Base-by-base conservation (phyloP, 2,113 vertebrate species). In the Silurus glanis region DNA sequence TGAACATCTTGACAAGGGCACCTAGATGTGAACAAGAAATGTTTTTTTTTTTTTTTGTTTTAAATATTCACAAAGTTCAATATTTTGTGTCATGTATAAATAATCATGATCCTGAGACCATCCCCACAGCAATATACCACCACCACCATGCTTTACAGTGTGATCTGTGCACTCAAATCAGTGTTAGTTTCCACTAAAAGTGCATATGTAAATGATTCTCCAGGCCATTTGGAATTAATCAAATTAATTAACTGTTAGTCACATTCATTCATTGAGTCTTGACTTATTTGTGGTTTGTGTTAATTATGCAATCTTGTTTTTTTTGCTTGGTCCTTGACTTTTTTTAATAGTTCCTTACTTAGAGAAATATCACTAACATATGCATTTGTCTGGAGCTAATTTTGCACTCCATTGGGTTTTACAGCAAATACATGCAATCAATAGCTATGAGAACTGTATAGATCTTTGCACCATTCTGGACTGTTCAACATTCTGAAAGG, bases 1-100 rank as follows among this genome's bases (percentile, higher is more conserved):
- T 55, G 91, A 89, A 69, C 90, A 92, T 25, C 85, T 87, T 12
- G 91, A 91, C 69, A 58, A 47, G 47, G 87, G 89, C 16, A 88
- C 75, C 91, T 92, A 53, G 9, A 78, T 9, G 51, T 19, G 49
- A 75, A 51, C 37, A n/a, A n/a, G 3, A 80, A 21, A 47, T 3
- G 25, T 37, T 37, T 37, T 37, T 37, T 37, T n/a, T 56, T 67
- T 85, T n/a, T 9, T 53, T 16, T 66, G 8, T 5, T 81, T 74
- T 53, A 25, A 61, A 74, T 62, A 51, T 19, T 47, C 56, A 21
- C 8, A 55, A 10, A 0, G 8, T 5, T 19, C 16, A 47, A 6
- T 17, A 1, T 74, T 51, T 13, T 51, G 9, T 51, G 8, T 23
- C 8, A 0, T 49, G 45, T 45, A 74, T 47, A 72, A 9, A 19